These are phyloP conservation scores for Bungarus multicinctus DNA, from an alignment of 2,113 vertebrate species.

Conservation along the genomic window DNA sequence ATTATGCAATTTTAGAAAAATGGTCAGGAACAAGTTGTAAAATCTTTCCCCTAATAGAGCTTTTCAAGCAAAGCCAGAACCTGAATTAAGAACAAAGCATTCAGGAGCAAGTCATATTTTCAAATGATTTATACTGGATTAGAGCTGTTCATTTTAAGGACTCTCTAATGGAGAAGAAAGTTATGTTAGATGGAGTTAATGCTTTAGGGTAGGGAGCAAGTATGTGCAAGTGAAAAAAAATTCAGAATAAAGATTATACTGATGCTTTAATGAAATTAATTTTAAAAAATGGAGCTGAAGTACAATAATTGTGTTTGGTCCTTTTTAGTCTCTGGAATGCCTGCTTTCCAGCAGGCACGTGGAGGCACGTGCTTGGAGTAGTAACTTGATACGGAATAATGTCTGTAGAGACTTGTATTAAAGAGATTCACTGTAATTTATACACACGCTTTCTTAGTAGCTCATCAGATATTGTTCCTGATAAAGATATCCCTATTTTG, in stretches of 20 bases:
- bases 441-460: not conserved
- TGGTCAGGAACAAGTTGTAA: not conserved
- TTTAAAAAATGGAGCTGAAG: not conserved
- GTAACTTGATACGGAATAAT: not conserved
- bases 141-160: not conserved
- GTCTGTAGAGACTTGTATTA: not conserved
- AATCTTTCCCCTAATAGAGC: not conserved
- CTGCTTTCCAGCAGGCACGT: too few species aligned
- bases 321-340: not conserved
- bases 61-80: constrained; percentile 2
- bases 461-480: not conserved
- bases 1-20: not conserved
- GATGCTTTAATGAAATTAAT: not conserved
- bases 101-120: not conserved
- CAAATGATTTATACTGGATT: not conserved
- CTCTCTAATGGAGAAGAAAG: not conserved
- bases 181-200: not conserved
- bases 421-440: not conserved
- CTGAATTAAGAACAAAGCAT: not conserved
- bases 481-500: not conserved
- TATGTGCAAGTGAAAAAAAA: not conserved
- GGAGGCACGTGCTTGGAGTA: not conserved
- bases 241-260: not conserved
- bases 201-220: not conserved
- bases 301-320: not conserved